Conservation (phyloP, 1,140 invertebrate species). For the Drosophila tsacasi region DNA sequence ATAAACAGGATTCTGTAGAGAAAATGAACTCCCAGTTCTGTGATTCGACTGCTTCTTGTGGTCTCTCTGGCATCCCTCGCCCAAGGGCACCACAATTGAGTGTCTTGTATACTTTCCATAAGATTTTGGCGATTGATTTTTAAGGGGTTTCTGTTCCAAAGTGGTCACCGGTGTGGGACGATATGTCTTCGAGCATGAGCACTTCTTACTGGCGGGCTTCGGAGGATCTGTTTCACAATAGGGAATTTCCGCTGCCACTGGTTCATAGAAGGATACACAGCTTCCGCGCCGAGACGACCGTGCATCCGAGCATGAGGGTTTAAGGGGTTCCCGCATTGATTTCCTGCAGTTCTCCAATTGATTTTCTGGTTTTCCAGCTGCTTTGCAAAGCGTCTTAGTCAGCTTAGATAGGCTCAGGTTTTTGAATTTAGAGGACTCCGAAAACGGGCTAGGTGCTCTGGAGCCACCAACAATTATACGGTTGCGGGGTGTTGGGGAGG, state of each 20-base stretch:
- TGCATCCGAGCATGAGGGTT: background rate
- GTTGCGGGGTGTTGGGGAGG: background rate
- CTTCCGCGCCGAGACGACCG: background rate
- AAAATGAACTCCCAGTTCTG: background rate
- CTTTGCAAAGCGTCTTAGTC: background rate
- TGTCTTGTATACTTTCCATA: background rate
- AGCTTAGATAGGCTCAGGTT: background rate
- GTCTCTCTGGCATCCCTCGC: background rate
- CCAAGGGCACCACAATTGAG: conserved; percentile 18
- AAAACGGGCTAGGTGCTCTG: fast-evolving
- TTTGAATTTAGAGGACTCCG: background rate
- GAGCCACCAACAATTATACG: background rate
- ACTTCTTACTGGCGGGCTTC: too few species aligned
- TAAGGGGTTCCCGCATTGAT: background rate
- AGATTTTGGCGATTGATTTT: too few species aligned
- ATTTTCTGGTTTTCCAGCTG: background rate
- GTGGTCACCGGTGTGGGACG: background rate
- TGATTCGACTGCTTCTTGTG: background rate
- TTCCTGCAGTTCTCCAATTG: background rate
- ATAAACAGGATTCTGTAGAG: background rate
- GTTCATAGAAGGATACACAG: conserved; percentile 7
- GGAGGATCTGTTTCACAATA: background rate
- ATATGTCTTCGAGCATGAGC: background rate
- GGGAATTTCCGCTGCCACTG: background rate
- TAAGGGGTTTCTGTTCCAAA: background rate